Percentiles rank a stretch among this genome's conserved stretches.
Conservation (phyloP, 2,888 invertebrate genomes). For the Malthinus seriepunctatus region DNA sequence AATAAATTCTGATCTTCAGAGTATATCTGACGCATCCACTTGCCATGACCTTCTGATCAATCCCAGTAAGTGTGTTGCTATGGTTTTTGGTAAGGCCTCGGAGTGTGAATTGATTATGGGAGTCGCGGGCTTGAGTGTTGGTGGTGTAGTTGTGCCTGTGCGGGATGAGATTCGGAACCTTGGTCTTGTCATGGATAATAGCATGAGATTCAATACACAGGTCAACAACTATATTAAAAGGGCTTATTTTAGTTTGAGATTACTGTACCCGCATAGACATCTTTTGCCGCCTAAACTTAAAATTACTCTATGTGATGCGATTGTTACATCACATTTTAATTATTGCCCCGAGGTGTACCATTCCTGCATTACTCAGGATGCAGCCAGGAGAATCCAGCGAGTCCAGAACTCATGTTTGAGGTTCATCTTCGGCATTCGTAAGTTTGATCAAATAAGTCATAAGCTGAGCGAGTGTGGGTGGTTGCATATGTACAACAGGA, state of each 20-base stretch:
- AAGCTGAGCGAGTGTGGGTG: slow-evolving; percentile 10
- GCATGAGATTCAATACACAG: not conserved
- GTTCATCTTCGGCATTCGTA: slow-evolving; percentile 4
- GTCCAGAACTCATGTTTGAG: slow-evolving; percentile 8
- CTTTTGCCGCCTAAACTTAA: not conserved
- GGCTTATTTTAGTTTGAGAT: not conserved
- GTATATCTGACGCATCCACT: too few species aligned
- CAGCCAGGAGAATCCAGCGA: slow-evolving; percentile 9
- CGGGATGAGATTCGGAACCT: not conserved
- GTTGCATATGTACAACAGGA: slow-evolving; percentile 1
- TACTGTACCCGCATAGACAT: not conserved
- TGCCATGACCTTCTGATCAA: too few species aligned
- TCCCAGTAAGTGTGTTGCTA: too few species aligned
- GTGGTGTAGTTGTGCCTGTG: too few species aligned
- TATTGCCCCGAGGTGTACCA: slow-evolving; percentile 4
- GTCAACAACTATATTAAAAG: not conserved
- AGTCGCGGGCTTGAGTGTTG: too few species aligned
- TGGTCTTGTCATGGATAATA: not conserved
- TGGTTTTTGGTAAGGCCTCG: too few species aligned
- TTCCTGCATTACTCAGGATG: slow-evolving; percentile 6
- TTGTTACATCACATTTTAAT: not conserved
- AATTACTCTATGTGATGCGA: not conserved
- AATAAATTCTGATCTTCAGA: too few species aligned
- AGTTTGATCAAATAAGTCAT: slow-evolving; percentile 8
- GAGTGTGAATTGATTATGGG: too few species aligned